Evolutionary conservation across 2,113 vertebrate genomes (phyloP).

Genomic region (Artemisiospiza belli): DNA sequence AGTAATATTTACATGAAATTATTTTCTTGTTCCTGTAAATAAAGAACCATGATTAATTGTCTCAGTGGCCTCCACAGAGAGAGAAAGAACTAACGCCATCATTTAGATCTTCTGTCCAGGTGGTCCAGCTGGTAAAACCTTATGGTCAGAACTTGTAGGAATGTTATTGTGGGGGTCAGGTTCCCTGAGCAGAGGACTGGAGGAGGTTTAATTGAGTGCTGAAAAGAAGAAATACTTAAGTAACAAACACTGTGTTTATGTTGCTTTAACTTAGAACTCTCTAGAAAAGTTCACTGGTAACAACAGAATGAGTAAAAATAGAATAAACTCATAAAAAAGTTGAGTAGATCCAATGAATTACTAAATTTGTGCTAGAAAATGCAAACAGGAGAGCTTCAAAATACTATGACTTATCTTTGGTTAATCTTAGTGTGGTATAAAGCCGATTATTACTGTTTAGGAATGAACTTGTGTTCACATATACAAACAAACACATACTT

Average conservation of each 20-base stretch:
- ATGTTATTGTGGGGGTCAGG: fast-evolving
- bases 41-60: not conserved
- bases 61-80: not conserved
- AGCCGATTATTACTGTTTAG: not conserved
- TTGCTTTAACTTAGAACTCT: not conserved
- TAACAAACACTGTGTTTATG: not conserved
- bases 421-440: not conserved
- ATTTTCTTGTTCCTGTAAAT: not conserved
- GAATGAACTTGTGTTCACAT: not conserved
- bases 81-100: not conserved
- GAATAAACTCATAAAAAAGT: not conserved
- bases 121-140: not conserved
- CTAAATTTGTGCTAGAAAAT: not conserved
- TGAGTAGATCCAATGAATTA: not conserved
- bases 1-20: not conserved
- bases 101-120: not conserved
- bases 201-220: not conserved
- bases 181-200: not conserved
- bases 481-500: not conserved
- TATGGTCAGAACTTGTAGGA: not conserved
- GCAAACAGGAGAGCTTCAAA: not conserved
- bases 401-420: not conserved
- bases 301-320: not conserved
- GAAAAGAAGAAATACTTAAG: not conserved
- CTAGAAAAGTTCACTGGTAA: not conserved